phyloP scores from a whole-genome alignment of 2,888 invertebrate genomes.

The Congeria kusceri region DNA sequence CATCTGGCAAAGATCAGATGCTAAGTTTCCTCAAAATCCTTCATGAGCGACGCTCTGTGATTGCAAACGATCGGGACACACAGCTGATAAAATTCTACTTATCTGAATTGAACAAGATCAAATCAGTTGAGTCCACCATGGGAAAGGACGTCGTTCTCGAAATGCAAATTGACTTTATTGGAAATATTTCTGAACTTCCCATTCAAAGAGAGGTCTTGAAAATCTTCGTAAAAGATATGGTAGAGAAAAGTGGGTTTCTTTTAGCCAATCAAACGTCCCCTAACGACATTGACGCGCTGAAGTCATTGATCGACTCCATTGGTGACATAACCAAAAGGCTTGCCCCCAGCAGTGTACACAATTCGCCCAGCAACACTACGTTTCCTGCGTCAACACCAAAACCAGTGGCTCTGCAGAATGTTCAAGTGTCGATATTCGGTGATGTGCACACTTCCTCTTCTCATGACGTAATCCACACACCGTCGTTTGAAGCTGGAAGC shows the following conservation, averaged over 20 bases:
- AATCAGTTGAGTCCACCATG: background rate
- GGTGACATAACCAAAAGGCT: constrained; percentile 15
- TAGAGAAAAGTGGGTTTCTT: constrained; percentile 51
- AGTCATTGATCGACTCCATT: constrained; percentile 22
- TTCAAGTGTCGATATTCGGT: no score
- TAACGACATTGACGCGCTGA: constrained; percentile 27
- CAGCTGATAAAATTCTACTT: constrained; percentile 21
- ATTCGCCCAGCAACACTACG: no score
- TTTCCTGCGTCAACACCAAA: no score
- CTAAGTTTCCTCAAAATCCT: constrained; percentile 17
- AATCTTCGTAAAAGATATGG: constrained; percentile 53
- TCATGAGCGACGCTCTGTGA: constrained; percentile 22
- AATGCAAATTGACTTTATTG: constrained; percentile 37
- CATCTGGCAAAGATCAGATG: no score
- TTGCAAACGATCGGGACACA: constrained; percentile 23
- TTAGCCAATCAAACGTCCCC: background rate
- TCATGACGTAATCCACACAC: no score
- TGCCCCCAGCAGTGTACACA: background rate
- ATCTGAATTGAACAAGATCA: constrained; percentile 11
- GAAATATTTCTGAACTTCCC: constrained; percentile 17
- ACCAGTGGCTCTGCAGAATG: no score
- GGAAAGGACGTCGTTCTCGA: constrained; percentile 1
- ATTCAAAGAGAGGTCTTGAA: constrained; percentile 51
- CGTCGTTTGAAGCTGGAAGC: no score
- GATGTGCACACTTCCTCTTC: no score